Evolutionary conservation across 2,113 vertebrate genomes (phyloP).

Genomic region (Nymphicus hollandicus): DNA sequence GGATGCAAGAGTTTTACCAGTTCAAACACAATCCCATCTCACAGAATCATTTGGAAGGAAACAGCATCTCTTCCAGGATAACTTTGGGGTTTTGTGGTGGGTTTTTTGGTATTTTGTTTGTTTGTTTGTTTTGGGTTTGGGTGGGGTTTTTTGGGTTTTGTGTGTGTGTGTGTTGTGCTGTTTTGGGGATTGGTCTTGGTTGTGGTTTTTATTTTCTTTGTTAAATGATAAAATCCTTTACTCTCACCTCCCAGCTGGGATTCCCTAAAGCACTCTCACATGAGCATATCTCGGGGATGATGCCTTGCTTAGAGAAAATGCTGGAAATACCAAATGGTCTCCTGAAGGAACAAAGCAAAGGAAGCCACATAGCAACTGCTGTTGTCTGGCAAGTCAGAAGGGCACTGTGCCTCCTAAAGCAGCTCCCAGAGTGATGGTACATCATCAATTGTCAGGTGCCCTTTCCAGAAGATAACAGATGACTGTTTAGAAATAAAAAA

Average conservation of each 20-base stretch:
- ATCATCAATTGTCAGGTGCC: not conserved
- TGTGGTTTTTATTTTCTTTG: not conserved
- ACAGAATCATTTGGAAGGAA: not conserved
- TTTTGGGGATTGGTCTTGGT: not conserved
- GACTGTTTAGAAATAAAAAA: not conserved
- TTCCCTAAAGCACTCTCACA: not conserved
- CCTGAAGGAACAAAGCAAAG: not conserved
- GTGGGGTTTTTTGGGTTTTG: no score
- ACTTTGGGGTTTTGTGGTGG: not conserved
- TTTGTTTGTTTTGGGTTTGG: no score
- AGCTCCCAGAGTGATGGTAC: not conserved
- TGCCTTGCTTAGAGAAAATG: not conserved
- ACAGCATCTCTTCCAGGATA: not conserved
- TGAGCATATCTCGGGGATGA: not conserved
- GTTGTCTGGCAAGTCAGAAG: not conserved
- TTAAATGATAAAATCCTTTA: not conserved
- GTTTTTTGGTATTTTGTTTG: not conserved
- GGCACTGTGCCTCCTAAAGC: not conserved
- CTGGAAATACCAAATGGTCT: slow-evolving; percentile 1
- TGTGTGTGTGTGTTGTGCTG: no score
- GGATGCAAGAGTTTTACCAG: no score
- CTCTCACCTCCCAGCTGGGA: not conserved
- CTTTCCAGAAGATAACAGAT: not conserved
- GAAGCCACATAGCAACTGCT: not conserved
- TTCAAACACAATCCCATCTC: no score